Evolutionary conservation across 2,113 vertebrate genomes (phyloP).

Genomic region (Shinisaurus crocodilurus): DNA sequence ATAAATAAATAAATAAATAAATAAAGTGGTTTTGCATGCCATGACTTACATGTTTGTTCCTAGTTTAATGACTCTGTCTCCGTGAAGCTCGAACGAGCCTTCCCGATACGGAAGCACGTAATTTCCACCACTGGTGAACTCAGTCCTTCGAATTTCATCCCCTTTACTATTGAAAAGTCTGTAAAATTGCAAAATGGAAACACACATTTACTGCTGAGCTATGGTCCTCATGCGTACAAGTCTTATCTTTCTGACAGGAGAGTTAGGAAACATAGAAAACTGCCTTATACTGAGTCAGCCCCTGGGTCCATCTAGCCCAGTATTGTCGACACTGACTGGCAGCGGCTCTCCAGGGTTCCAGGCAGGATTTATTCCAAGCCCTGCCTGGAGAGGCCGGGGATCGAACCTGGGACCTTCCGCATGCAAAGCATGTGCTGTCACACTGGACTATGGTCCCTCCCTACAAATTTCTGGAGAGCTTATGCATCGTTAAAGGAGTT

Average conservation of each 20-base stretch:
- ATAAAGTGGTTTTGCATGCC: no score
- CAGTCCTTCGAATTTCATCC: conserved; percentile 83
- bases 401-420: no score
- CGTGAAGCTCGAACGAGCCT: conserved; percentile 94
- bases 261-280: no score
- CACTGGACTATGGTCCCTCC: no score
- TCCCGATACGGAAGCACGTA: conserved; percentile 85
- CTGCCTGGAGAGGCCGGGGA: no score
- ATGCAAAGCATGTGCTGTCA: no score
- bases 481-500: background rate
- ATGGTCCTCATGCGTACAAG: conserved; percentile 4
- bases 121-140: conserved; percentile 87
- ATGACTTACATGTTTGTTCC: conserved; percentile 95
- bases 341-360: no score
- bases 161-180: conserved; percentile 89
- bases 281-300: no score
- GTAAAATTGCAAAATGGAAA: conserved; percentile 32
- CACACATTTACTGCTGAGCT: conserved; percentile 1
- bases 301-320: no score
- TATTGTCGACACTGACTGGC: no score
- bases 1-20: no score
- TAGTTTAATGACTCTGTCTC: conserved; percentile 92
- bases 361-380: no score
- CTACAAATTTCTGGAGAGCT: background rate
- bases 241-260: background rate